Base-by-base conservation (phyloP, 1,140 invertebrate genomes). In the Dinoponera quadriceps region DNA sequence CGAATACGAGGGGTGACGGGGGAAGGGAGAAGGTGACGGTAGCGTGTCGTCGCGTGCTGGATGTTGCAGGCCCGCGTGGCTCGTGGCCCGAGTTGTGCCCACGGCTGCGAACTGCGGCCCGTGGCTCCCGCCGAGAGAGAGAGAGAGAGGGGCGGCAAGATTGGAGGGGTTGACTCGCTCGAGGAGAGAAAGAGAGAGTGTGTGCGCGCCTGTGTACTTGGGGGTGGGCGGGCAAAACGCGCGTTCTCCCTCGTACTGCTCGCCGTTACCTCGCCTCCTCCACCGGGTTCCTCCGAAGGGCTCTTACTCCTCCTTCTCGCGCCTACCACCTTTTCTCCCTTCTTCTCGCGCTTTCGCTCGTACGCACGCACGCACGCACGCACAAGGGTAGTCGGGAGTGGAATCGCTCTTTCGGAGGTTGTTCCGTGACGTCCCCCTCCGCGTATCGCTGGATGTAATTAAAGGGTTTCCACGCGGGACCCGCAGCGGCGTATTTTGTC, bases 41-140 rank as follows among this genome's bases (percentile, higher is more conserved):
- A 89, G 83, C 86, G 87, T 83, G 80, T 87, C 75, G 88, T 89
- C 88, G 88, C 88, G 88, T 89, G 88, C 88, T 89, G 82, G 80
- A 88, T 78, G 73, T 83, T 81, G 68, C 60, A 78, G 82, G 86
- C 51, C 84, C 84, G 68, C 81, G 55, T 75, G 84, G 80, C 83
- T 80, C 72, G 81, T 81, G 78, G 78, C 69, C 78, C 83, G 66
- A 38, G 78, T 83, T 77, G 33, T 62, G 77, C 48, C 69, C 66
- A 74, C 27, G 80, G 71, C 38, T 44, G 38, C 29, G 33, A 55
- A 54, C 25, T 18, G 63, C 44, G 48, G 38, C 44, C 38, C 72
- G 29, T 83, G 72, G 83, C 77, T 65, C 75, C 73, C 20, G 80
- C 38, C 29, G 33, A 44, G 20, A 62, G 73, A 62, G 38, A 77